Evolutionary conservation across 2,797 vertebrate genomes (phyloP).

Genomic region (Chromis chromis): DNA sequence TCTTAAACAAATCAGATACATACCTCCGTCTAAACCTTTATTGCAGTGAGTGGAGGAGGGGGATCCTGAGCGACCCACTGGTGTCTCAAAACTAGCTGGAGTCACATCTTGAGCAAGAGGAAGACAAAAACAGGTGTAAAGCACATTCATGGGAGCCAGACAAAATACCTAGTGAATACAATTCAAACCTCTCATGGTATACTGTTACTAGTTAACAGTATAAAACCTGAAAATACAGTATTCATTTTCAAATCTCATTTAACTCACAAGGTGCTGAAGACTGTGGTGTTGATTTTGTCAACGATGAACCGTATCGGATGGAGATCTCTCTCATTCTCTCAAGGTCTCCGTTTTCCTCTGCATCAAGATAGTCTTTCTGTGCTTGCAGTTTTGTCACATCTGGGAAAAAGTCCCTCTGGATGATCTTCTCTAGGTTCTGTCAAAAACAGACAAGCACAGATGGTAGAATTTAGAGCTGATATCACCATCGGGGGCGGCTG

Average conservation of each 20-base stretch:
- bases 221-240: too few relatives aligned
- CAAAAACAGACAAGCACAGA: constrained; percentile 5
- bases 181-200: not conserved
- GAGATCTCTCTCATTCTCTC: constrained; percentile 96
- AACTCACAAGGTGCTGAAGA: constrained; percentile 91
- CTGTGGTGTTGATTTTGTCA: constrained; percentile 88
- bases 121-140: not conserved
- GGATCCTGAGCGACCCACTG: constrained; percentile 85
- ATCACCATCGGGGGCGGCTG: not conserved
- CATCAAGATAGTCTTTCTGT: constrained; percentile 95
- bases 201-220: too few relatives aligned
- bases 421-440: constrained; percentile 93
- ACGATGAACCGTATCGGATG: constrained; percentile 92
- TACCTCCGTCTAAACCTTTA: constrained; percentile 85
- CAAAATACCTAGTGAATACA: not conserved
- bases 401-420: constrained; percentile 97
- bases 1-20: not conserved
- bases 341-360: constrained; percentile 94
- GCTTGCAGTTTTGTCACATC: constrained; percentile 95
- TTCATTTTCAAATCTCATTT: not conserved
- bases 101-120: constrained; percentile 87
- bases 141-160: not conserved
- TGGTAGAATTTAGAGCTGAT: not conserved
- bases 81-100: constrained; percentile 96
- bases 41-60: constrained; percentile 77